Conservation (phyloP, 2,888 invertebrate genomes). For the Acanthoscelides obtectus region DNA sequence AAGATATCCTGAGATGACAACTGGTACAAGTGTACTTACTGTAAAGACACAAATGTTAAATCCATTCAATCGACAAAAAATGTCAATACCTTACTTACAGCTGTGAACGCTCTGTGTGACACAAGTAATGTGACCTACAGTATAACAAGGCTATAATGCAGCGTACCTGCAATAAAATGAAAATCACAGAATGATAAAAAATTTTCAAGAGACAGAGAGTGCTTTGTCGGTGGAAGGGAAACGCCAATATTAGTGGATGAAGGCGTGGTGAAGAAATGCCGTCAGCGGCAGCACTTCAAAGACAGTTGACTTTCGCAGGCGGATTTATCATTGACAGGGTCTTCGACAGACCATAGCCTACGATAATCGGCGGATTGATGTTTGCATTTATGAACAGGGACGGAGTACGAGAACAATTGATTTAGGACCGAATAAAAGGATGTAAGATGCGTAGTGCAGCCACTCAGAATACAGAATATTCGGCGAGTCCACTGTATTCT, state of each 20-base stretch:
- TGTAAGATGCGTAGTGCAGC: too few relatives aligned
- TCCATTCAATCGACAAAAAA: too few relatives aligned
- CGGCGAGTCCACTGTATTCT: too few relatives aligned
- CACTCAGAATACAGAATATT: too few relatives aligned
- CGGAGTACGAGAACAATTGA: background rate
- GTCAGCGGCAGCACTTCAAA: slow-evolving; percentile 21
- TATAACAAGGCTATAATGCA: slow-evolving; percentile 7
- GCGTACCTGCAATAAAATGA: background rate
- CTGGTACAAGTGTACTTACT: too few relatives aligned
- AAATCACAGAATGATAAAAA: background rate
- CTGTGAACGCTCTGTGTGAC: background rate
- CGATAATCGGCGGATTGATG: slow-evolving; percentile 19
- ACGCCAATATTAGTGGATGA: slow-evolving; percentile 22
- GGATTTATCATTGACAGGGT: slow-evolving; percentile 21
- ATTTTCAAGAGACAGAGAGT: slow-evolving; percentile 6
- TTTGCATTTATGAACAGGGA: slow-evolving; percentile 8
- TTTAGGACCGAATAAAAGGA: too few relatives aligned
- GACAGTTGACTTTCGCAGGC: slow-evolving; percentile 10
- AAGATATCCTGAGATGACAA: too few relatives aligned
- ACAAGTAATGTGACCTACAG: background rate
- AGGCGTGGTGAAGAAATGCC: background rate
- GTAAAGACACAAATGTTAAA: too few relatives aligned
- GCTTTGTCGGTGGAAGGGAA: slow-evolving; percentile 16
- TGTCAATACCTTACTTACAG: too few relatives aligned
- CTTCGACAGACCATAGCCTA: slow-evolving; percentile 19